Evolutionary conservation across 2,113 vertebrate genomes (phyloP), one percentile per base, ranked within the genome.

Genomic region (Poecile atricapillus): DNA sequence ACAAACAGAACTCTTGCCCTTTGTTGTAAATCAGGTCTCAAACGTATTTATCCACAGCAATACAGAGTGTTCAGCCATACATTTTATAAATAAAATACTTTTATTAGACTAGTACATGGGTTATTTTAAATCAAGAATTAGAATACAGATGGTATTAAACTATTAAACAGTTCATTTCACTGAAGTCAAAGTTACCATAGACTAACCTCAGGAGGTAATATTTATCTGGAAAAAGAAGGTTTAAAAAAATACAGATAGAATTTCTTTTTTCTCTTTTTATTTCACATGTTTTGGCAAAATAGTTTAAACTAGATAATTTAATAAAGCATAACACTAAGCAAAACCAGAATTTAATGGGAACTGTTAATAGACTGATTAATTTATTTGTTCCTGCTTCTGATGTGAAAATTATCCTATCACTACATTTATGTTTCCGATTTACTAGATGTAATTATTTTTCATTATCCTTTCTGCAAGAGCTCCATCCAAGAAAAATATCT

Each of bases 21-120:
- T 41, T 77, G 3, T 39, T 53, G 28, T 62, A 77, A 90, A 80
- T 8, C 33, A 44, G 49, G 39, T 71, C 49, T 74, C 59, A 81
- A 64, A 71, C 0, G 1, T 13, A 64, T 47, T 52, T 60, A 87
- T 35, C 50, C 56, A 68, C 44, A 79, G 62, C 41, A 71, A 64
- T 35, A 73, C 3, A 53, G 64, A 76, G 15, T 5, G 1, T 62
- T 69, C 59, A 87, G 53, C 74, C 14, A 35, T 37, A 63, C 3
- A 7, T 76, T 94, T 88, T 89, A 60, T 90, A 90, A 90, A 93
- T 44, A 96, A 95, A 95, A 86, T 52, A 93, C 33, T 76, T 97
- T 89, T 95, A 90, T 93, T 96, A 88, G 50, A 91, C 76, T 78
- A 84, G 31, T 33, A 93, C 60, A 53, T 30, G 1, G 24, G 31